Conservation (phyloP, 2,888 invertebrate genomes). For the Pammene aurita region DNA sequence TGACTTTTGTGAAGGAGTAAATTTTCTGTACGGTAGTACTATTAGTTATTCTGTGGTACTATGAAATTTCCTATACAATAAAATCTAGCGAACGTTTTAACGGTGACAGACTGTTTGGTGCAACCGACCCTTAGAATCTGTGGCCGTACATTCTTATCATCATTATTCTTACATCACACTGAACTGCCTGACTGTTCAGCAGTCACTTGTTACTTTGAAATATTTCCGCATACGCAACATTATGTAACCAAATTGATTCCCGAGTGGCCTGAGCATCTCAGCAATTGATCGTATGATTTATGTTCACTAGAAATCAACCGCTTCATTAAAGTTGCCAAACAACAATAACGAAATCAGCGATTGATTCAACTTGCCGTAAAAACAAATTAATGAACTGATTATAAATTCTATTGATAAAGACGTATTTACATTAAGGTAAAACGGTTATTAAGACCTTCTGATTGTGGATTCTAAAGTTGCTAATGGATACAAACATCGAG, state of each 20-base stretch:
- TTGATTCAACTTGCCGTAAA: conserved; percentile 28
- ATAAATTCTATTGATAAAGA: background rate
- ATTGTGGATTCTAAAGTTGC: background rate
- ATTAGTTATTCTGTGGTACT: too few relatives aligned
- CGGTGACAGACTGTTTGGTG: too few relatives aligned
- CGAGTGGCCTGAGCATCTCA: conserved; percentile 6
- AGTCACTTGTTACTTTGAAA: background rate
- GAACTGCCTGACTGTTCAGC: too few relatives aligned
- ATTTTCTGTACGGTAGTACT: too few relatives aligned
- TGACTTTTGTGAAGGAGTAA: too few relatives aligned
- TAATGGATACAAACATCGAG: conserved; percentile 13
- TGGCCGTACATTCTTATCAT: too few relatives aligned
- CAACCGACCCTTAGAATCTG: too few relatives aligned
- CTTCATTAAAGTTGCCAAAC: conserved; percentile 37
- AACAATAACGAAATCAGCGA: conserved; percentile 31
- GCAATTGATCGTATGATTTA: conserved; percentile 5
- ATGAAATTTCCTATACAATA: too few relatives aligned
- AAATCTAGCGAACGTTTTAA: too few relatives aligned
- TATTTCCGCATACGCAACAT: conserved; percentile 13
- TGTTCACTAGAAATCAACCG: conserved; percentile 11
- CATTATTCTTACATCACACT: too few relatives aligned
- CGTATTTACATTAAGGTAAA: background rate
- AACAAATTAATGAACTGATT: conserved; percentile 27
- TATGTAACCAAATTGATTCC: conserved; percentile 10
- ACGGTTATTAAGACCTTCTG: background rate